Base-by-base conservation (phyloP, 2,113 vertebrate genomes). In the Apus apus region DNA sequence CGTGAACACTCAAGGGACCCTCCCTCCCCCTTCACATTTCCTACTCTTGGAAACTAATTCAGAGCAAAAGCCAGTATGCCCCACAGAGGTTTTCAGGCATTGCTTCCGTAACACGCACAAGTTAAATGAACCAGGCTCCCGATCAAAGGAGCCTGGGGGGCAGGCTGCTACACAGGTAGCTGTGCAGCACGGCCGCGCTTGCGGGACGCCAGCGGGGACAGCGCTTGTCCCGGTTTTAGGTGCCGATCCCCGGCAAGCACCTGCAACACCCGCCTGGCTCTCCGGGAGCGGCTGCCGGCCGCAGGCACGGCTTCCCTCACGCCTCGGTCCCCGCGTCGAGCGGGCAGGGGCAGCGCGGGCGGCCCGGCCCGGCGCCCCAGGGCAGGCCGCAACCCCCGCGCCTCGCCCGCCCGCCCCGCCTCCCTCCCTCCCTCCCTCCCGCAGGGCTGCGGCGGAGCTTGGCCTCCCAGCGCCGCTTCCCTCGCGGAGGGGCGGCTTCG, bases 111-210 rank as follows among this genome's bases (percentile, higher is more conserved):
- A 27, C 15, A 53, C 21, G 22, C 15, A 40, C 11, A 29, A 46
- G 27, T 1, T 40, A 32, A 3, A 8, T 2, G 7, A 20, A 29
- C 5, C 5, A 38, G 38, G 10, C 38, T 38, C 38, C 38, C 38
- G 38, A 38, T 38, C 38, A 9, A 34, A 25, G 48, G 6, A 15
- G 6, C 2, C 10, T 0, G 9, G 5, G 5, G 25, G 6, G 2
- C 27, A 16, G 56, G 23, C 2, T 29, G 43, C 61, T 8, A 32
- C 14, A 15, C 3, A 10, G 8, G 20, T 15, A 65, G 6, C 53
- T 7, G 0, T 0, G 26, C 1, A 8, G 45, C 72, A 12, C 19
- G 4, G 81, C 51, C 73, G 3, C 27, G 1, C 13, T 2, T 0
- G 25, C 11, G 14, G 30, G 62, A 32, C 46, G 12, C 5, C 19